Evolutionary conservation across 2,888 invertebrate species (phyloP), one percentile per base, ranked within the genome.

Genomic region (Xylophagus ater): DNA sequence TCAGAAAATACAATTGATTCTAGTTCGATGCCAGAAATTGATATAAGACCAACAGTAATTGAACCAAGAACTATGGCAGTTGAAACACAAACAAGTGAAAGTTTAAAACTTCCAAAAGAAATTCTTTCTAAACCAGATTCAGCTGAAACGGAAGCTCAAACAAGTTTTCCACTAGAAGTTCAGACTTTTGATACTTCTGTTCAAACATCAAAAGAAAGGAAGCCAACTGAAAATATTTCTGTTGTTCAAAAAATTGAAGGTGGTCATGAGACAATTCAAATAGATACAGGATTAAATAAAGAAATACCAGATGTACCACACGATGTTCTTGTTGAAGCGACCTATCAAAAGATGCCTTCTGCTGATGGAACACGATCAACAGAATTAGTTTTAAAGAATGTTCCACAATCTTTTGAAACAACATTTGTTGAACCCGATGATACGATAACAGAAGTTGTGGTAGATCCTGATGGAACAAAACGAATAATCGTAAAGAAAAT

Each of bases 381-480:
- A 1, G 78, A 82, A 51, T 57, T 86, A 12, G 81, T 85, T 23
- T 70, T 76, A 7, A 83, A 81, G 54, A 76, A 76, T 34, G 65
- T 76, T 20, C 81, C 83, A 0, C 80, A 82, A 51, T 73, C 83
- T 0, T 86, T 85, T 53, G 85, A 86, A 61, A 85, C 86, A 1
- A 72, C 84, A 4, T 75, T 86, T 57, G 75, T 81, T 1, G 84
- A 86, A 58, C 86, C 86, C 0, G 84, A 83, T 57, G 81, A 84
- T 56, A 81, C 84, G 2, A 84, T 81, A 1, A 86, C 85, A 1
- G 81, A 83, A 63, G 73, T 81, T n/a, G 74, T 80, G 1, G 74
- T 78, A 0, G 84, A 83, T 52, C 74, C 84, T 13, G 85, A 86
- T 57, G 86, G 86, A 4, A 81, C 81, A 0, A 84, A 80, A 54